Base-by-base conservation (phyloP, 23 tunicate species). In the Styela clava region DNA sequence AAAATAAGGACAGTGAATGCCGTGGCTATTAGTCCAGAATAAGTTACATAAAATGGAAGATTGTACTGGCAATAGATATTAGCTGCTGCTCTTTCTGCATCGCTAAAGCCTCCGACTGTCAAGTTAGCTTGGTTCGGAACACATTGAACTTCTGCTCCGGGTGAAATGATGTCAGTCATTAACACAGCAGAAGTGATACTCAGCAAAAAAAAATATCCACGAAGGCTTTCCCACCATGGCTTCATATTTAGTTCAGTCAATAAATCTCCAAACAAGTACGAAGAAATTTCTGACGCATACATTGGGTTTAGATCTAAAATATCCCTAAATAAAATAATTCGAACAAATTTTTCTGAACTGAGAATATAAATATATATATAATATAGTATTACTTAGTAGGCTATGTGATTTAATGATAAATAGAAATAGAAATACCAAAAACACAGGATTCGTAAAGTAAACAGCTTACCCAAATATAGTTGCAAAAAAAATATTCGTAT, bases 191-290 rank as follows among this genome's bases (percentile, higher is more conserved):
- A 65, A 5, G 16, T 16, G 9, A 65, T 65, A 16, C 71, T 65
- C 9, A 28, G 31, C 5, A 16, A 9, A 65, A 65, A 16, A 65
- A 65, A 65, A 28, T 65, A 65, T 7, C 71, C 71, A 65, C 71
- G 71, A 5, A 65, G 9, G 9, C 7, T 65, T 16, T 65, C 71
- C 71, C 71, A 65, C 71, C 71, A 65, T 28, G 71, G 71, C 71
- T 65, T 65, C 71, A 65, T 65, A 28, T 65, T 65, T 5, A 28
- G 9, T 28, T 65, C 71, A 26, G 71, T 65, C 16, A 65, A 28
- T 25, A 65, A 28, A 61, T 61, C 64, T 61, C 64, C 64, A 21
- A 61, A 61, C 21, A 61, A n/a, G n/a, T n/a, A n/a, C n/a, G n/a
- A n/a, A n/a, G n/a, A n/a, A n/a, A n/a, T n/a, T n/a, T n/a, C n/a